phyloP scores from a whole-genome alignment of 2,113 vertebrate genomes.

The Deroptyus accipitrinus region DNA sequence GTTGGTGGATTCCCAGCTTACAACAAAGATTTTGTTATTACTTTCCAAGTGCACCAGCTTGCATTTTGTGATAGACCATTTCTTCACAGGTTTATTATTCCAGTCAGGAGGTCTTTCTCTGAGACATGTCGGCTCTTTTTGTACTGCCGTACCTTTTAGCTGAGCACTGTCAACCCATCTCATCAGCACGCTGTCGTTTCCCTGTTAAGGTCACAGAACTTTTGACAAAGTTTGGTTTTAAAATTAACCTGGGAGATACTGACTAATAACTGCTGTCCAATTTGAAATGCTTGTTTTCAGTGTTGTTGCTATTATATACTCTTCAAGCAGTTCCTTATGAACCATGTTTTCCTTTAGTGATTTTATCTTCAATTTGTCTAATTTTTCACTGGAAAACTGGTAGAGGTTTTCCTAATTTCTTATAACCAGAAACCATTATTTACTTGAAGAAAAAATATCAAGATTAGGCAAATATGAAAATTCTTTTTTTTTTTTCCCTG shows the following conservation, averaged over 20 bases:
- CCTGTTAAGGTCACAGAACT: neutral
- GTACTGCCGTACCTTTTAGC: neutral
- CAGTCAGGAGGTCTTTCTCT: neutral
- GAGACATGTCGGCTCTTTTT: neutral
- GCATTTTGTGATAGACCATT: neutral
- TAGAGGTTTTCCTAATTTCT: neutral
- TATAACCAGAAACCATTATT: neutral
- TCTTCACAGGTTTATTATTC: neutral
- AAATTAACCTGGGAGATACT: neutral
- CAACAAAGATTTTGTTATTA: neutral
- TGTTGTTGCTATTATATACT: neutral
- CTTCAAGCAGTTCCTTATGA: neutral
- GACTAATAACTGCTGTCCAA: neutral
- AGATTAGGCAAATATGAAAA: neutral
- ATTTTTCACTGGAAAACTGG: neutral
- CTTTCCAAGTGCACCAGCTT: neutral
- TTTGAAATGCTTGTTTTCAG: neutral
- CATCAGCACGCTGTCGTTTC: neutral
- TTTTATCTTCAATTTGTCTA: neutral
- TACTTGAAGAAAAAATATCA: neutral
- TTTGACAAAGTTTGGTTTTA: neutral
- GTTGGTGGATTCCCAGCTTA: neutral
- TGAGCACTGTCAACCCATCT: neutral
- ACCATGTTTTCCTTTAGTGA: neutral
- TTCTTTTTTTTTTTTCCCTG: accelerated